Base-by-base conservation (phyloP, 2,797 vertebrate genomes). In the Toxotes lorentzi region DNA sequence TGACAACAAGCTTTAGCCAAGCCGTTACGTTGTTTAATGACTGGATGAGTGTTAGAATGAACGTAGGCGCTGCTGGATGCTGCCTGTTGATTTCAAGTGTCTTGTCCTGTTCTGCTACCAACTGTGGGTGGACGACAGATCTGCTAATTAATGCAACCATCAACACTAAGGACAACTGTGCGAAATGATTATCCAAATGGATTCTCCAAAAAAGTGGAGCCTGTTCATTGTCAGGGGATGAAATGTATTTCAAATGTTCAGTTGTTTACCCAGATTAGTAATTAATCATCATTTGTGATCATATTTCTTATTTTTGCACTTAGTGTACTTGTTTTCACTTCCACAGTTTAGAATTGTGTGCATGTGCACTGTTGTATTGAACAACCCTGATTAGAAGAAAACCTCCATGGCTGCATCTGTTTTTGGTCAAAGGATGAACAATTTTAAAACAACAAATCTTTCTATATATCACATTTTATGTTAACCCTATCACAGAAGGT, bases 71-170 rank as follows among this genome's bases (percentile, higher is more conserved):
- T 76, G 87, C 77, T 82, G 71, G 79, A 83, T 59, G 82, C 78
- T 56, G 82, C 70, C 73, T 62, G 62, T 76, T 70, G 63, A 34
- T 82, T 83, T 77, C 45, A 32, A 84, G 80, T 62, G 83, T 56
- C 60, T 86, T 73, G n/a, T n/a, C 80, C 72, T 58, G 65, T 68
- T 83, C n/a, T 51, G n/a, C 65, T 64, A 43, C 66, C 34, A 47
- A 70, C 64, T 56, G 85, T 84, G 81, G 85, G 86, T 48, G 89
- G 77, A 84, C 32, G 61, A 67, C 80, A 77, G 76, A 67, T 66
- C 66, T 0, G 68, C 43, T 90, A 90, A 89, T 91, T 90, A 88
- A 85, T 89, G 79, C 78, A 81, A 58, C 77, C 79, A 75, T 77
- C 79, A 78, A 63, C 81, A 67, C 54, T 7, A 53, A 77, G 61